Evolutionary conservation across 92 coral and sea anemone genomes (phyloP).

Genomic region (Ricordea florida): DNA sequence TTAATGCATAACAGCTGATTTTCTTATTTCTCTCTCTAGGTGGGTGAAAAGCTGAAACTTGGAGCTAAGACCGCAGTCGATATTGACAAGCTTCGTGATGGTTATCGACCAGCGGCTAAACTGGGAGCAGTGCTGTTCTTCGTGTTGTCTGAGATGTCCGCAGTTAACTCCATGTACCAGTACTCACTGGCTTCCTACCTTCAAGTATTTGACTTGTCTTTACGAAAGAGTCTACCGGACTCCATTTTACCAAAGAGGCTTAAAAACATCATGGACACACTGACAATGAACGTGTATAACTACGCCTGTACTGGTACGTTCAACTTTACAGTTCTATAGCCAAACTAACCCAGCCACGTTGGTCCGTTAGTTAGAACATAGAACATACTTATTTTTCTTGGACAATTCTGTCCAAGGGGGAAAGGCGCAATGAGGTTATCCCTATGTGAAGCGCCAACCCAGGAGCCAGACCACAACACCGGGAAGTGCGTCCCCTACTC

Average conservation of each 20-base stretch:
- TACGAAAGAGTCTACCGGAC: conserved; percentile 96
- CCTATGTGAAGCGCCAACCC: too few species aligned
- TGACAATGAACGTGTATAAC: conserved; percentile 93
- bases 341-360: too few species aligned
- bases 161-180: conserved; percentile 98
- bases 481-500: too few species aligned
- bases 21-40: conserved; percentile 35
- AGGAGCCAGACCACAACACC: too few species aligned
- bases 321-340: too few species aligned
- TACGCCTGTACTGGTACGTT: conserved; percentile 97
- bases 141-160: conserved; percentile 98
- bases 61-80: conserved; percentile 99
- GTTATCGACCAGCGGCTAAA: conserved; percentile 98
- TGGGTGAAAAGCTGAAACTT: conserved; percentile 93
- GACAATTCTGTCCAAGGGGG: too few species aligned
- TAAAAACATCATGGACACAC: conserved; percentile 96
- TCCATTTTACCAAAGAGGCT: conserved; percentile 92
- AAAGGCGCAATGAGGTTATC: too few species aligned
- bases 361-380: too few species aligned
- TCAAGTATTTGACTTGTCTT: conserved; percentile 92
- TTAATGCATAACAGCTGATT: too few species aligned
- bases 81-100: conserved; percentile 99
- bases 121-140: conserved; percentile 98
- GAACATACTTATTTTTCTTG: too few species aligned
- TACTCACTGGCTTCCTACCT: conserved; percentile 95